These are phyloP conservation scores for Hycleus cichorii DNA, from an alignment of 1,140 invertebrate genomes.

Conservation along the genomic window DNA sequence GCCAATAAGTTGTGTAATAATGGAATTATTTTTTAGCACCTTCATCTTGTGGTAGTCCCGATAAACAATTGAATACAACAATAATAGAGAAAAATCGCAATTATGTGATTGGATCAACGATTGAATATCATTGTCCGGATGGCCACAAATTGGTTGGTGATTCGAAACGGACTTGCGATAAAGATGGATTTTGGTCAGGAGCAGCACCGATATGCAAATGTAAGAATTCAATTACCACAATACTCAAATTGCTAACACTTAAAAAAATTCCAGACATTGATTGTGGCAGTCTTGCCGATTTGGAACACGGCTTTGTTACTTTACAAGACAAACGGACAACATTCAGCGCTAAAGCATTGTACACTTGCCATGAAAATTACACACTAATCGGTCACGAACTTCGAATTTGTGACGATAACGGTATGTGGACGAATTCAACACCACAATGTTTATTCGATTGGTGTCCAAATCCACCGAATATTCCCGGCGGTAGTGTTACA, in stretches of 20 bases:
- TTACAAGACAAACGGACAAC: slow-evolving; percentile 65
- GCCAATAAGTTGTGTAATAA: not conserved
- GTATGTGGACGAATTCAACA: slow-evolving; percentile 70
- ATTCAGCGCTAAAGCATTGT: slow-evolving; percentile 65
- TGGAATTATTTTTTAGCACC: slow-evolving; percentile 50
- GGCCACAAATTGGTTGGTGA: slow-evolving; percentile 77
- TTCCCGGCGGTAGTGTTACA: slow-evolving; percentile 63
- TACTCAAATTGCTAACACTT: not conserved
- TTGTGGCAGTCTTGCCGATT: slow-evolving; percentile 61
- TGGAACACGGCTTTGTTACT: slow-evolving; percentile 66
- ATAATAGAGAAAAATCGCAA: slow-evolving; percentile 55
- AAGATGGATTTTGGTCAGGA: slow-evolving; percentile 74
- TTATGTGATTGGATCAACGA: slow-evolving; percentile 58
- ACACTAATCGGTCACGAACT: slow-evolving; percentile 68
- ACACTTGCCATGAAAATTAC: slow-evolving; percentile 76
- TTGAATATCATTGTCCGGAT: slow-evolving; percentile 73
- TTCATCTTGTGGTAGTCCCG: slow-evolving; percentile 76
- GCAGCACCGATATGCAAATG: slow-evolving; percentile 76
- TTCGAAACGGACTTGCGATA: slow-evolving; percentile 57
- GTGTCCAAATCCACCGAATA: slow-evolving; percentile 71
- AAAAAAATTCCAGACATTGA: slow-evolving; percentile 59
- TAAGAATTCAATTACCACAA: slow-evolving; percentile 44
- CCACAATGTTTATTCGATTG: slow-evolving; percentile 79
- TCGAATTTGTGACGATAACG: slow-evolving; percentile 69
- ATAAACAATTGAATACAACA: slow-evolving; percentile 76